A percentile compares a stretch with the other conserved stretches of the same genome.
Conservation (phyloP, 1,140 invertebrate species). For the Cryptotermes secundus region DNA sequence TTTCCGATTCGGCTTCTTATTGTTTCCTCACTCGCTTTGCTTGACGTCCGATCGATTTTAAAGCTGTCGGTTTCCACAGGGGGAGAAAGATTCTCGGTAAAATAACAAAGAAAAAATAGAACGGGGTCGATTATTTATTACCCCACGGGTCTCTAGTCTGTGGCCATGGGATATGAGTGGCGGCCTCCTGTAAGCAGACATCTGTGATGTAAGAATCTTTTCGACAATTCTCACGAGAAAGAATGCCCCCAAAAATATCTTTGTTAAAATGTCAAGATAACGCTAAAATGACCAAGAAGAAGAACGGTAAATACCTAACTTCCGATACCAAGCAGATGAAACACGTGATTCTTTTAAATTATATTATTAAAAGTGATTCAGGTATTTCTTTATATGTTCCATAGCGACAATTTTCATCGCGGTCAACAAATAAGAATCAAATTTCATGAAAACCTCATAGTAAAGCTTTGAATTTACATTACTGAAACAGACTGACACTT, state of each 20-base stretch:
- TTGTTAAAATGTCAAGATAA: no score
- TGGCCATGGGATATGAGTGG: background rate
- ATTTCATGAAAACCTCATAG: no score
- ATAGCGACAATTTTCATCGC: no score
- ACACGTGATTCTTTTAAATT: no score
- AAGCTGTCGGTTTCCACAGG: slow-evolving; percentile 14
- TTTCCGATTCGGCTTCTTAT: slow-evolving; percentile 13
- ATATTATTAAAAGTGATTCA: no score
- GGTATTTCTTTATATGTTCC: no score
- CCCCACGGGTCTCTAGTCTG: background rate
- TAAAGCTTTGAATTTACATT: no score
- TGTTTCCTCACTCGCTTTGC: slow-evolving; percentile 27
- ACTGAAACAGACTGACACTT: no score
- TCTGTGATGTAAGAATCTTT: background rate
- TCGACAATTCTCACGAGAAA: background rate
- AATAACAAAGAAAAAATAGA: background rate
- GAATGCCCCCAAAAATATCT: background rate
- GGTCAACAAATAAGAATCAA: no score
- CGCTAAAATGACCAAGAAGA: no score
- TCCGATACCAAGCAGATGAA: no score
- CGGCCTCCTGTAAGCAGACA: background rate
- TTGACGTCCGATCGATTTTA: slow-evolving; percentile 24
- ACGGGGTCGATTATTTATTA: slow-evolving; percentile 24
- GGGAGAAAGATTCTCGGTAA: background rate
- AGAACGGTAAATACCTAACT: no score